Evolutionary conservation across 2,113 vertebrate genomes (phyloP).

Genomic region (Melanerpes formicivorus): DNA sequence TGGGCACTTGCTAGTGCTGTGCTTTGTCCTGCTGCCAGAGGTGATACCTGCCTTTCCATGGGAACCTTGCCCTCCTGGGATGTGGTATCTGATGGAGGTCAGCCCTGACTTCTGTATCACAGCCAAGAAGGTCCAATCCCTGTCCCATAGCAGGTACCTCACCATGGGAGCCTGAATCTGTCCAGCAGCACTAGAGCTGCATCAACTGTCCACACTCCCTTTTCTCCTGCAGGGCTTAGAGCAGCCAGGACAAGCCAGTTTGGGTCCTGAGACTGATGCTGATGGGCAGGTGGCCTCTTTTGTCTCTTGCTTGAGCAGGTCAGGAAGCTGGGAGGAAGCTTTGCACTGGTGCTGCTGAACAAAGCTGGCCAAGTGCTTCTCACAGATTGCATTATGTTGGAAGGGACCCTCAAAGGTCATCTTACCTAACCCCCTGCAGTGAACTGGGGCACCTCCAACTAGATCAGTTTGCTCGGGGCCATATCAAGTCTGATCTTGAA

Average conservation of each 20-base stretch:
- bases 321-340: background rate
- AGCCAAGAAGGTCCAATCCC: background rate
- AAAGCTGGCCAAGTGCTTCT: background rate
- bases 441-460: no score
- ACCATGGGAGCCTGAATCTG: background rate
- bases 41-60: background rate
- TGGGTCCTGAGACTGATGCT: background rate
- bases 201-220: background rate
- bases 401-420: no score
- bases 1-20: fast-evolving
- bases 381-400: no score
- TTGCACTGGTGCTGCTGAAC: background rate
- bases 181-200: background rate
- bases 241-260: background rate
- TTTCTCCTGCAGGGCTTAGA: background rate
- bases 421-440: no score
- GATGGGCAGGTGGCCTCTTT: background rate
- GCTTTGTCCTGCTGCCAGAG: background rate
- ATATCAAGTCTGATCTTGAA: no score
- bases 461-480: no score
- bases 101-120: background rate
- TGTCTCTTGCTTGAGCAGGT: background rate
- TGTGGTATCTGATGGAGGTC: background rate
- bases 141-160: background rate
- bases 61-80: fast-evolving